Evolutionary conservation across 2,888 invertebrate genomes (phyloP), one percentile per base, ranked within the genome.

Genomic region (Caenorhabditis sp.): DNA sequence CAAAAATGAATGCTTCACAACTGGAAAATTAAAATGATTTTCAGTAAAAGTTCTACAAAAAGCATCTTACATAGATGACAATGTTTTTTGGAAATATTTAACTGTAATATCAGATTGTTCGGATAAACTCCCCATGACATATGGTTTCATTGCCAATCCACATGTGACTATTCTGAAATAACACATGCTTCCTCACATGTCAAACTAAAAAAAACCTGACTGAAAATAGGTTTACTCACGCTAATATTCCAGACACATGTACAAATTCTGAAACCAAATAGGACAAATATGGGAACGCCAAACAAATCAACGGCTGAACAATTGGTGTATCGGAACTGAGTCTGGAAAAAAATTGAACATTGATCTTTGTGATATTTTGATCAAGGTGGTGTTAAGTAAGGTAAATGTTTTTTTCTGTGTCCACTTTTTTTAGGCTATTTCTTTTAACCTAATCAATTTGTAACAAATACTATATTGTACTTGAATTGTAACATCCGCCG

Each of bases 1-100:
- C 95, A 90, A 99, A 99, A 88, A 99, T 97, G 88, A 99, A 94
- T 3, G 97, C 97, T 90, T 99, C 99, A 20, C 96, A 94, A 1
- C 95, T 85, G 59, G 60, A 82, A 68, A 14, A 17, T 17, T 4
- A 27, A 7, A 25, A 36, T 23, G 1, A 23, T 27, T 27, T 27
- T 17, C 20, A 57, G 17, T 23, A 36, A 53, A 23, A 61, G 50
- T 38, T 3, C 3, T 43, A 12, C 61, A 49, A 26, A 21, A 23
- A 54, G 52, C 21, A 57, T n/a, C 59, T 60, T 31, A 83, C 84
- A 78, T 94, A 80, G 95, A 95, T 70, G 96, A 95, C 83, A 97
- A 89, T 95, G 97, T 97, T 90, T 97, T 97, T 93, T 97, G 93
- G 59, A 96, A 94, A 89, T 97, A 97, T 89, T 97, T 81, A 10